phyloP scores from a whole-genome alignment of 2,113 vertebrate species.

The Gambusia holbrooki region DNA sequence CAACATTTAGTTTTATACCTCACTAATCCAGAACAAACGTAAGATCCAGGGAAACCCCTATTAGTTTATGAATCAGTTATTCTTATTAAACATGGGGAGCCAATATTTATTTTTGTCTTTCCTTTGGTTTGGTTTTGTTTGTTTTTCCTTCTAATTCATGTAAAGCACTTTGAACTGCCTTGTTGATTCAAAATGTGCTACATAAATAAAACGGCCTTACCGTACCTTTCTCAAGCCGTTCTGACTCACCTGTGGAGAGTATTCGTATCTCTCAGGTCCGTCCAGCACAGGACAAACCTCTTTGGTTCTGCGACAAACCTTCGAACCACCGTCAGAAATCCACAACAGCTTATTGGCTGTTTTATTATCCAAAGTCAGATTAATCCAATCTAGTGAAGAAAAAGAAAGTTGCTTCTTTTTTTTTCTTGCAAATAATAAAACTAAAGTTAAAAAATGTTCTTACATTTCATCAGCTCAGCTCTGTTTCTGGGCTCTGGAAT shows the following conservation, averaged over 20 bases:
- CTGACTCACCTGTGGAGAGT: conserved; percentile 70
- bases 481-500: conserved; percentile 70
- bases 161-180: too few species aligned
- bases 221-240: not conserved
- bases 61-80: too few species aligned
- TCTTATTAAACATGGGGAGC: too few species aligned
- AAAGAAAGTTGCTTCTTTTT: not conserved
- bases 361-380: conserved; percentile 69
- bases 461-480: conserved; percentile 74
- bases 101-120: too few species aligned
- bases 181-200: too few species aligned
- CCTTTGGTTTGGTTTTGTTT: too few species aligned
- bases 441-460: conserved; percentile 10
- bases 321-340: conserved; percentile 65
- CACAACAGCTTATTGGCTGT: conserved; percentile 76
- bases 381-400: conserved; percentile 62
- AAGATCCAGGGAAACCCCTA: too few species aligned
- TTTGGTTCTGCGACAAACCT: conserved; percentile 69
- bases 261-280: conserved; percentile 73
- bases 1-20: too few species aligned
- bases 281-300: conserved; percentile 72
- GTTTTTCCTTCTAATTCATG: too few species aligned
- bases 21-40: too few species aligned
- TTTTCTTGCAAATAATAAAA: too few species aligned
- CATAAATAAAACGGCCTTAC: too few species aligned